Evolutionary conservation across 2,113 vertebrate species (phyloP), one percentile per base, ranked within the genome.

Genomic region (Myodes glareolus): DNA sequence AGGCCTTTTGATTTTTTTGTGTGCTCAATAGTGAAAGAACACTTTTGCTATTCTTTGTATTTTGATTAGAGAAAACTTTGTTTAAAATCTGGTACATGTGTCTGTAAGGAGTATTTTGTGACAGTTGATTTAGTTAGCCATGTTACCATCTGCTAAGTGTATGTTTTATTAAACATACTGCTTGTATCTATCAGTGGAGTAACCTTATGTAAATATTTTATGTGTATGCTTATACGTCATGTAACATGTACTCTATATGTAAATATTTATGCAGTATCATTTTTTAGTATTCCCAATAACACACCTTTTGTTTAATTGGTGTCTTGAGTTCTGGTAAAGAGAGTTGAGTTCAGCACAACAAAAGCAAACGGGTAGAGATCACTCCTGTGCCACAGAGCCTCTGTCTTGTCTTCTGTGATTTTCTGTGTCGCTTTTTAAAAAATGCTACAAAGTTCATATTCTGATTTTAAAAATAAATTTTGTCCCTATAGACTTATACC

Each of bases 1-100:
- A 98, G 97, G 97, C 98, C 97, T 97, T 97, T 98, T 96, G 93
- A 85, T 96, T 97, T 97, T 97, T 97, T 95, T 97, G 92, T 97
- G 78, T 95, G 97, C 95, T 97, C 91, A 92, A 73, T 95, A 85
- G 95, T 97, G 61, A 0, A 96, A 95, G 93, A 78, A 95, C n/a
- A 25, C 97, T 98, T 98, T 97, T 90, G 29, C 61, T 92, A 87
- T 94, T 94, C 80, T 78, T 75, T 88, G 4, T 97, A 84, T 89
- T 97, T 98, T 98, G 92, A 77, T 88, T 95, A 88, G 85, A 97
- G 95, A 95, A 92, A 90, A 96, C 52, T 97, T 3, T 86, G 88
- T 94, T 94, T 42, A 93, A 94, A 89, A 95, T 91, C 65, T 96
- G 89, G 84, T 98, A 65, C 45, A 90, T 85, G 81, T 97, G 67